Evolutionary conservation across 2,888 invertebrate species (phyloP), one percentile per base, ranked within the genome.

Genomic region (Dusona sp.): DNA sequence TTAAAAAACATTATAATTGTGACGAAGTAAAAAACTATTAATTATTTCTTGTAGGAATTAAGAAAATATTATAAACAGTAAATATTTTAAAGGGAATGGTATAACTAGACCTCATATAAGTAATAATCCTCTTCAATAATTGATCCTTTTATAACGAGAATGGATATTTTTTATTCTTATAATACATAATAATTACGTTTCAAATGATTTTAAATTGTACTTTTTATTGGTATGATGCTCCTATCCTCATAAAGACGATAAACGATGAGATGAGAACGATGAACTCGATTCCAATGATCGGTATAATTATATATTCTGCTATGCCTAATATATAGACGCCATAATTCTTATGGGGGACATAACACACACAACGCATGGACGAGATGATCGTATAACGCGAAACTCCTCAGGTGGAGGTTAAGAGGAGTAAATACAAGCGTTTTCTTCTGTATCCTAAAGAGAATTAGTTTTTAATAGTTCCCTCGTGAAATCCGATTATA

Each of bases 281-380:
- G 70, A 83, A 83, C 83, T 79, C 54, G 72, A 86, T 77, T 48
- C 48, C 38, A 79, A 73, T 72, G 54, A 79, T 75, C 68, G 61
- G 25, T 61, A n/a, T 77, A 86, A 86, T 86, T 86, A 74, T 65
- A 67, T 42, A 79, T 83, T 79, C 48, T 72, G 51, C 64, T 57
- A 57, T 79, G 68, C 68, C 48, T 80, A 65, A 80, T 65, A 65
- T 73, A 81, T 36, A 54, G 29, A 45, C 25, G 61, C 73, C 38
- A 45, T 74, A 82, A 82, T 67, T 83, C 64, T 57, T 51, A 38
- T 42, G 33, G 42, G 25, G 29, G 67, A 64, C 48, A 51, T 57
- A 72, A 38, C 54, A 36, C 48, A 51, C 48, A 51, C 22, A 38
- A 33, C 70, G 42, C 36, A 61, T 42, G 61, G 36, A 48, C 51